phyloP scores from a whole-genome alignment of 2,888 invertebrate species.

The Cancer borealis region DNA sequence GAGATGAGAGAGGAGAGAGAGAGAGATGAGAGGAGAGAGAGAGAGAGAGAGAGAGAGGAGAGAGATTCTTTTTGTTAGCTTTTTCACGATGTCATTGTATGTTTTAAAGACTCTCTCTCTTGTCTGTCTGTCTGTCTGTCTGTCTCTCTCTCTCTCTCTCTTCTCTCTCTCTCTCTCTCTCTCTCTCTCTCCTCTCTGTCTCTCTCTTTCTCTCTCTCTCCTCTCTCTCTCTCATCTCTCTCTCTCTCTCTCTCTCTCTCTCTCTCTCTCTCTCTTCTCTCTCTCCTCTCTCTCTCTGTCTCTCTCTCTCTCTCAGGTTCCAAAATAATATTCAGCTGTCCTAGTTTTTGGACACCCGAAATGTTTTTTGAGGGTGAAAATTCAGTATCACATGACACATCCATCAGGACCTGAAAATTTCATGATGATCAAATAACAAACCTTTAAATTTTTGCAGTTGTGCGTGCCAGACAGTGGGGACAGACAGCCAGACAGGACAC shows the following conservation, averaged over 20 bases:
- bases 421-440: conserved; percentile 56
- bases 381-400: conserved; percentile 45
- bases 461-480: conserved; percentile 34
- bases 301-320: conserved; percentile 41
- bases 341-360: conserved; percentile 37
- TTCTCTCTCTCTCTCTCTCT: too few species aligned
- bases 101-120: not conserved
- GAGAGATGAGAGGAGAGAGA: not conserved
- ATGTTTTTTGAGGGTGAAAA: not conserved
- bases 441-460: conserved; percentile 43
- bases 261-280: conserved; percentile 38
- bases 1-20: too few species aligned
- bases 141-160: too few species aligned
- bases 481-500: conserved; percentile 28
- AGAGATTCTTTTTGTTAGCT: not conserved
- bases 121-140: too few species aligned
- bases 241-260: not conserved
- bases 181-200: too few species aligned
- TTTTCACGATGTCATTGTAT: not conserved
- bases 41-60: conserved; percentile 35
- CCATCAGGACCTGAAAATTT: conserved; percentile 42
- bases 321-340: not conserved
- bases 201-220: too few species aligned
- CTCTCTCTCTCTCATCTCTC: not conserved
- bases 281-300: conserved; percentile 39